Evolutionary conservation across 2,888 invertebrate genomes (phyloP), one percentile per base, ranked within the genome.

Genomic region (Caenorhabditis becei): DNA sequence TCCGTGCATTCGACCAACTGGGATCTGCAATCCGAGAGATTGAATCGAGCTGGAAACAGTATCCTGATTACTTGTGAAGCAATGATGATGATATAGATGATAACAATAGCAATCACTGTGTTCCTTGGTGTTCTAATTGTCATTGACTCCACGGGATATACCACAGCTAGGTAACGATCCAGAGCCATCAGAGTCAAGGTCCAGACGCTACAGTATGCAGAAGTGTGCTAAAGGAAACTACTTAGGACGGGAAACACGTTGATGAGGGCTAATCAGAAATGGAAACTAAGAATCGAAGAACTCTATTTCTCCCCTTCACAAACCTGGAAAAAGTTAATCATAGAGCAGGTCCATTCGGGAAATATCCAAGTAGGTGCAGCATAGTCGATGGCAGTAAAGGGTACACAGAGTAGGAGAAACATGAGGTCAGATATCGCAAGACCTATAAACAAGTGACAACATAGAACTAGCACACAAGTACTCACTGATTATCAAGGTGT

Each of bases 171-270:
- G 91, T 95, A 97, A 84, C 94, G 91, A 92, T 97, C 97, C 74
- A 96, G 92, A 7, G 96, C 96, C 96, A 97, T 97, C 83, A 97
- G 93, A 0, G 97, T 96, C 59, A 97, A 93, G 0, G 96, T 97
- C 92, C 96, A 97, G 5, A 97, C 96, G 88, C 96, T 96, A 71
- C 95, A 96, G 91, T 96, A 96, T 32, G 96, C 96, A 26, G 96
- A 96, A 47, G 96, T 96, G 77, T 96, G 95, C 89, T 91, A 67
- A 62, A 88, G 72, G 16, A 37, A 49, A 63, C 69, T 41, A 53
- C 32, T 66, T 53, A 59, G 18, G 20, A 20, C 7, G 23, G n/a
- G 24, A 47, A 18, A 32, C 18, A 53, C 24, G 10, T 28, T 7
- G 32, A 72, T 63, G 44, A 32, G 2, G 11, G 74, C 65, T 65